Evolutionary conservation across 1,140 invertebrate genomes (phyloP), one percentile per base, ranked within the genome.

Genomic region (Phenacoccus solenopsis): DNA sequence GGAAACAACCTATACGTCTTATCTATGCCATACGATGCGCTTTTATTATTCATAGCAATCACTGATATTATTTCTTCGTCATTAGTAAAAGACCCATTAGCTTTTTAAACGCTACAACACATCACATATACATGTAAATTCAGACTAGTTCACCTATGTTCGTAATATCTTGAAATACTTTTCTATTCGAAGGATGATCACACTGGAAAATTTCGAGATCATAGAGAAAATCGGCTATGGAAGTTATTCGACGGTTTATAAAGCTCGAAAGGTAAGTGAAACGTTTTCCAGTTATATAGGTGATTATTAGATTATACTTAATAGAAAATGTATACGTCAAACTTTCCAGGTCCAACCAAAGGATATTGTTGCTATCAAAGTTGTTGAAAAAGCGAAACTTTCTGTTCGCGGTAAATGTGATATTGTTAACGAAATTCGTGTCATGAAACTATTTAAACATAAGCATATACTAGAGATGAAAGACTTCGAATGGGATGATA

Each of bases 191-290:
- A n/a, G n/a, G n/a, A 77, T 79, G 76, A 76, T 22, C 3, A 1
- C 70, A n/a, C 68, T 73, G 1, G 20, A 83, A 56, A 87, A 87
- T 70, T 90, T 88, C 76, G 81, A 85, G 16, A 79, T 89, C 70
- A 79, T 86, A 7, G 88, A 91, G 75, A 92, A 88, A 80, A 82
- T 94, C 12, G 92, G 92, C 2, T 82, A 83, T n/a, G 93, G 93
- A n/a, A 91, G 89, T 72, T 94, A 92, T 79, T 88, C 91, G 0
- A 88, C 85, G 0, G 93, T 95, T 0, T 94, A 90, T 76, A 92
- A 92, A 81, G 92, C 90, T 7, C 86, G 85, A 70, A 87, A 85
- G n/a, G n/a, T n/a, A 76, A 90, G 90, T 83, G 90, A 91, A 82
- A 72, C 74, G 73, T 61, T 70, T 21, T 56, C 13, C 3, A 56